Evolutionary conservation across 2,888 invertebrate genomes (phyloP).

Genomic region (Onchidella celtica): DNA sequence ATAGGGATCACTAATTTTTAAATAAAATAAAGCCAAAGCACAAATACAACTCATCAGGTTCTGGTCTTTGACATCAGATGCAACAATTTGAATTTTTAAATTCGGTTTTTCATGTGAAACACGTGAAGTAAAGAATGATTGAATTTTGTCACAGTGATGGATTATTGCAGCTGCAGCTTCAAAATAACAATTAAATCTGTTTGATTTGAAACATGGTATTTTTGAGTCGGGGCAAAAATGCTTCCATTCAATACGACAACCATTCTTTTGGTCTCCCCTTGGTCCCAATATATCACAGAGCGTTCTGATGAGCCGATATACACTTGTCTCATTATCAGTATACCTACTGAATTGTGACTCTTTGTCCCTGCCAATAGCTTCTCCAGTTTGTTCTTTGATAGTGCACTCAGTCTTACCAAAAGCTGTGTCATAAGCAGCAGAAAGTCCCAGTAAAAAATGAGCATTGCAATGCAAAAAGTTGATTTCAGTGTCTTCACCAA

Average conservation of each 20-base stretch:
- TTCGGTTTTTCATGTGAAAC: constrained; percentile 4
- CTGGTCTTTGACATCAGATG: constrained; percentile 7
- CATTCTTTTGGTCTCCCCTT: constrained; percentile 28
- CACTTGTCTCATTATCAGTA: background rate
- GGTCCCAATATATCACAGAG: constrained; percentile 21
- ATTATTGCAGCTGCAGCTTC: constrained; percentile 26
- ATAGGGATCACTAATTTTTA: background rate
- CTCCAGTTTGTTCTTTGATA: background rate
- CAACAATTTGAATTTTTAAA: constrained; percentile 26
- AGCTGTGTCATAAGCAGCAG: background rate
- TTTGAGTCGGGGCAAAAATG: background rate
- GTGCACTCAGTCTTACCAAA: background rate
- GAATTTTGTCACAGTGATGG: constrained; percentile 12
- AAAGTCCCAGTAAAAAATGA: constrained; percentile 26
- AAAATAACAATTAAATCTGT: constrained; percentile 29
- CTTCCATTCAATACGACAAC: background rate
- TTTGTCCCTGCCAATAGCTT: constrained; percentile 7
- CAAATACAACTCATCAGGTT: background rate
- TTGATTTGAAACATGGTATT: constrained; percentile 15
- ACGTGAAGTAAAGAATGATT: constrained; percentile 3
- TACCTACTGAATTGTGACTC: background rate
- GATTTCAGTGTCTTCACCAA: background rate
- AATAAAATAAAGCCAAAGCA: constrained; percentile 2
- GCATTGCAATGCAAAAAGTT: constrained; percentile 41
- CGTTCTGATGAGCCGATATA: background rate